Conservation (phyloP, 2,113 vertebrate genomes). For the Pteropus alecto region DNA sequence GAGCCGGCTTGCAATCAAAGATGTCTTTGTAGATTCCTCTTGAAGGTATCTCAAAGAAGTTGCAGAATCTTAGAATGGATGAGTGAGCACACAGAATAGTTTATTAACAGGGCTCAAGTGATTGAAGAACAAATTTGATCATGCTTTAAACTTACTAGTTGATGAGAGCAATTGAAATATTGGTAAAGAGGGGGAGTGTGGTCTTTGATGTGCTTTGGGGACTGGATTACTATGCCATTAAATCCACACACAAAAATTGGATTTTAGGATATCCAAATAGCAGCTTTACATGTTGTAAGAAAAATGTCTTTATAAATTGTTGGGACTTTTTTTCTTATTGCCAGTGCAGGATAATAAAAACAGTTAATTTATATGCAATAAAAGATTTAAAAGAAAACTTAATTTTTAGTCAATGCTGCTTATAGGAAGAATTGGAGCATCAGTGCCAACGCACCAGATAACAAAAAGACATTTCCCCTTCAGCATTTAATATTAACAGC, state of each 20-base stretch:
- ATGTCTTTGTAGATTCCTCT: conserved; percentile 86
- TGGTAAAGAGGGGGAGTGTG: conserved; percentile 64
- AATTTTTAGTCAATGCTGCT: conserved; percentile 36
- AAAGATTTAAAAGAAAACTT: conserved; percentile 38
- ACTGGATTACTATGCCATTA: conserved; percentile 79
- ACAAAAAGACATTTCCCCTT: conserved; percentile 6
- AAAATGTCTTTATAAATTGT: conserved; percentile 53
- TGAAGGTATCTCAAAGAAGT: conserved; percentile 82
- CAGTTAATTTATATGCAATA: conserved; percentile 25
- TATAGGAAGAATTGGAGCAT: conserved; percentile 29
- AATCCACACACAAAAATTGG: conserved; percentile 45
- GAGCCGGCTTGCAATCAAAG: conserved; percentile 84
- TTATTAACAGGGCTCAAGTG: conserved; percentile 87
- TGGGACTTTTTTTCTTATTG: background rate
- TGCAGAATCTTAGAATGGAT: conserved; percentile 82
- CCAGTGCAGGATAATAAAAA: conserved; percentile 35
- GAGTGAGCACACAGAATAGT: conserved; percentile 85
- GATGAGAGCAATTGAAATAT: conserved; percentile 84
- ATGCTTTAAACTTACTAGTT: conserved; percentile 81
- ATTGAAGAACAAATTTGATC: conserved; percentile 92
- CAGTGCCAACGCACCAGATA: background rate
- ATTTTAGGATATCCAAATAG: conserved; percentile 55
- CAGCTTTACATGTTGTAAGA: conserved; percentile 52
- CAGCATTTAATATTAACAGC: conserved; percentile 28
- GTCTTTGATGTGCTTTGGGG: conserved; percentile 79